Base-by-base conservation (phyloP, 2,797 vertebrate species). In the Brachymystax lenok region DNA sequence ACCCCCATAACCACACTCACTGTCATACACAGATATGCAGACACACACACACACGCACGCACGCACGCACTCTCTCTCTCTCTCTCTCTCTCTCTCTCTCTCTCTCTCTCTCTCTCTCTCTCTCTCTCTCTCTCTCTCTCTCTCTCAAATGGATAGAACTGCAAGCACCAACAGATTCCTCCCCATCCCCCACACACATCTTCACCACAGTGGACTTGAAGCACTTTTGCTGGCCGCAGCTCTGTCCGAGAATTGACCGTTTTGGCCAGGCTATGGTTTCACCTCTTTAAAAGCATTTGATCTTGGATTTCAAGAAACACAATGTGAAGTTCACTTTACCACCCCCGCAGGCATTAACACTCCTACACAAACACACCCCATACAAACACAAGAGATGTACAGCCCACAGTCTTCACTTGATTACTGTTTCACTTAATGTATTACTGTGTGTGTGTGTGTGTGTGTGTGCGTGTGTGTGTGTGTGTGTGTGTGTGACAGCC, bases 271-370 rank as follows among this genome's bases (percentile, higher is more conserved):
- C 66, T 19, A 46, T 71, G 52, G 28, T 35, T 73, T 81, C 77
- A 79, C 73, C 77, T 83, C 82, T 59, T 74, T 8, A 74, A 77
- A 71, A 72, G 71, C 81, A 51, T 75, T 77, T 73, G 79, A 72
- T 82, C 83, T 87, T 78, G 71, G 81, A 74, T 89, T 84, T 88
- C 84, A 80, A 76, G 80, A 83, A 86, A 85, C 80, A 82, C 80
- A 64, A 77, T 7, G 71, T 30, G 75, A 71, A 76, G 79, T 74
- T 82, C 84, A 56, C 77, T 77, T 67, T 24, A 8, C 14, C 71
- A n/a, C 14, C 2, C 52, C 14, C 28, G 50, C n/a, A 70, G n/a
- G 10, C 64, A 67, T n/a, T 12, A 16, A 14, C 67, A 7, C 7
- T 69, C 24, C 12, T 51, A 54, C 50, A 8, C 35, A 16, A n/a